Percentiles rank a stretch among this genome's conserved stretches.
Conservation (phyloP, 2,113 vertebrate species). For the Tapirus terrestris region DNA sequence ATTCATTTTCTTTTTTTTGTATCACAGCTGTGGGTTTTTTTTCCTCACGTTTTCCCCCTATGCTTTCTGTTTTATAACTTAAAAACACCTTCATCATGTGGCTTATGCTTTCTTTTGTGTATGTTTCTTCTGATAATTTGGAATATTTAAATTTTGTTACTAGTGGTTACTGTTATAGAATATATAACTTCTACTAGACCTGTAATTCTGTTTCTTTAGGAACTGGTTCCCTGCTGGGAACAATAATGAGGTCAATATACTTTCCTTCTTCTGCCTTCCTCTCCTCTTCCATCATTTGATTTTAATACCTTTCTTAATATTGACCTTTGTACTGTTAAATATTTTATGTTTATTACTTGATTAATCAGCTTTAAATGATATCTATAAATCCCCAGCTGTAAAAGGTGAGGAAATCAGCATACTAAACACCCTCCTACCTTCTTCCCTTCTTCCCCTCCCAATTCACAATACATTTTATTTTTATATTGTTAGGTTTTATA, state of each 20-base stretch:
- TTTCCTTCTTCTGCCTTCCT: not conserved
- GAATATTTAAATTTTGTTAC: not conserved
- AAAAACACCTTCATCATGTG: not conserved
- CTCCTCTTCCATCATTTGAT: not conserved
- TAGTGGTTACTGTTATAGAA: not conserved
- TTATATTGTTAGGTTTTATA: not conserved
- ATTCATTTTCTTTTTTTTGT: not conserved
- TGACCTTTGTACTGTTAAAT: slow-evolving; percentile 9
- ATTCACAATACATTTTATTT: not conserved
- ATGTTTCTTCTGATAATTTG: not conserved
- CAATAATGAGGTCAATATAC: not conserved
- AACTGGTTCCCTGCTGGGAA: not conserved
- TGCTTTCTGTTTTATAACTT: not conserved
- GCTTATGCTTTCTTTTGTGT: not conserved
- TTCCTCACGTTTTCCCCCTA: not conserved
- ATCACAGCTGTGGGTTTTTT: not conserved
- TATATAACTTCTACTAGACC: not conserved
- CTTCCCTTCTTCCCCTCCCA: not conserved
- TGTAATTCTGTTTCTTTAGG: not conserved
- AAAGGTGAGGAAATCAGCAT: not conserved
- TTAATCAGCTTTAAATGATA: not conserved
- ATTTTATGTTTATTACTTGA: not conserved
- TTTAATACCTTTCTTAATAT: not conserved
- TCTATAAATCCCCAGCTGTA: too few relatives aligned
- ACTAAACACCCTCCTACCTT: not conserved